These are phyloP conservation scores for Holacanthella duospinosa DNA, from an alignment of 2,888 invertebrate species.

Conservation along the genomic window DNA sequence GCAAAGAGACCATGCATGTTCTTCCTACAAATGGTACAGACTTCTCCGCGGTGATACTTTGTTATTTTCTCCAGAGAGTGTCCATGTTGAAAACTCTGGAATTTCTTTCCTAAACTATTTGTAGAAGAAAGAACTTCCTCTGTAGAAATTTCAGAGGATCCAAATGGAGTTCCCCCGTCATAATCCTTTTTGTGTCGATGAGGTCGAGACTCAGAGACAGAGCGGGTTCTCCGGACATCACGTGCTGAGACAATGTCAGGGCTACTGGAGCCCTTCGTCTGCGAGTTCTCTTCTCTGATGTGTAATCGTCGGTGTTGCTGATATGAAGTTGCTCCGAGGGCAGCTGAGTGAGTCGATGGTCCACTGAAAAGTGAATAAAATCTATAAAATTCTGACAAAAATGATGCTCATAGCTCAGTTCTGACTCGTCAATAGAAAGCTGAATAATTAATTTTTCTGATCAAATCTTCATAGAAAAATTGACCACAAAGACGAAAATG, in stretches of 20 bases:
- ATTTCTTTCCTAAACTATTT: slow-evolving; percentile 12
- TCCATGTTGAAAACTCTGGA: slow-evolving; percentile 17
- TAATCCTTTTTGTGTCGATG: neutral
- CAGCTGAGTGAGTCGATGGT: slow-evolving; percentile 11
- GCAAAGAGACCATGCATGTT: slow-evolving; percentile 63
- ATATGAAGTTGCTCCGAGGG: slow-evolving; percentile 10
- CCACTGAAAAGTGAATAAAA: neutral
- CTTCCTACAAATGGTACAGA: slow-evolving; percentile 68
- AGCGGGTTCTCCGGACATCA: slow-evolving; percentile 32
- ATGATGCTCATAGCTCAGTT: neutral
- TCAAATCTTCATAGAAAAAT: too few relatives aligned
- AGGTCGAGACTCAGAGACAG: slow-evolving; percentile 31
- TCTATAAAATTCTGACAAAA: neutral
- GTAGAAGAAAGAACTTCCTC: neutral
- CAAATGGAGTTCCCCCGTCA: neutral
- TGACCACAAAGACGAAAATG: too few relatives aligned
- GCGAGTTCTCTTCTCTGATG: neutral
- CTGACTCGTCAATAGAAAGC: too few relatives aligned
- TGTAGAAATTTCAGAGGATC: slow-evolving; percentile 4
- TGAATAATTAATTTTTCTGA: too few relatives aligned
- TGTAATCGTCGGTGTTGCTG: slow-evolving; percentile 3
- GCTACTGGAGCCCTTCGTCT: neutral
- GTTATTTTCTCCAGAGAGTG: slow-evolving; percentile 42
- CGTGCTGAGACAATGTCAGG: slow-evolving; percentile 14
- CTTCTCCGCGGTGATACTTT: slow-evolving; percentile 66